These are phyloP conservation scores for Zhengitettix transpicula DNA, from an alignment of 2,888 invertebrate genomes.

Conservation along the genomic window DNA sequence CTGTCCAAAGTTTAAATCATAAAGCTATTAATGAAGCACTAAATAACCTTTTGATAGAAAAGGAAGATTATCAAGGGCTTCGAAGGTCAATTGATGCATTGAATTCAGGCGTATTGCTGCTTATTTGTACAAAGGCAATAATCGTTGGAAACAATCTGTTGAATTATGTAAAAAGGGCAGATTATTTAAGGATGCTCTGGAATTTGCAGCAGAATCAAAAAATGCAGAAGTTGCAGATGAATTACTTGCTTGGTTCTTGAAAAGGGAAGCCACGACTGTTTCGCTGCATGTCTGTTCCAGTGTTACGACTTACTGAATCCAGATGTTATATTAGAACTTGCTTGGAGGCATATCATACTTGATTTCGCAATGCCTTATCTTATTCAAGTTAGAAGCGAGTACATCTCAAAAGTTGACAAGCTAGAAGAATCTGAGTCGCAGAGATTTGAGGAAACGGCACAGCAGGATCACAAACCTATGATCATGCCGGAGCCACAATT, in stretches of 20 bases:
- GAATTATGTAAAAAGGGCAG: conserved; percentile 99
- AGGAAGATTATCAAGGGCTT: conserved; percentile 92
- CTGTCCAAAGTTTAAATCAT: conserved; percentile 96
- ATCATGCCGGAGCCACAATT: conserved; percentile 95
- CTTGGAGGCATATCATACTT: conserved; percentile 97
- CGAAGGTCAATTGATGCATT: conserved; percentile 97
- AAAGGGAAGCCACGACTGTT: conserved; percentile 89
- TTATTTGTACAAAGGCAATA: conserved; percentile 97
- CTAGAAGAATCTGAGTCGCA: conserved; percentile 89
- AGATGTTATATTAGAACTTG: conserved; percentile 92
- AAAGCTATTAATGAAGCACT: conserved; percentile 99
- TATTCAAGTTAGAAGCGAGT: conserved; percentile 75
- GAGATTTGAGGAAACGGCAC: conserved; percentile 81
- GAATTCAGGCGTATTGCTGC: conserved; percentile 99
- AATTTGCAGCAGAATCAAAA: conserved; percentile 95
- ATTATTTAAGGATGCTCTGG: conserved; percentile 97
- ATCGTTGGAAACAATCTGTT: conserved; percentile 99
- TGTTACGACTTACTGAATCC: conserved; percentile 98
- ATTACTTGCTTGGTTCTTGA: conserved; percentile 95
- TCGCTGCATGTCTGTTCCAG: conserved; percentile 92
- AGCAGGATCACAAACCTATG: conserved; percentile 83
- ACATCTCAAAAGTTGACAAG: conserved; percentile 67
- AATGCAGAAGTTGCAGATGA: conserved; percentile 98
- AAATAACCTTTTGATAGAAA: conserved; percentile 88
- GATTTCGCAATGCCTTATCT: conserved; percentile 99